phyloP scores from a whole-genome alignment of 2,113 vertebrate species.

The Talpa occidentalis region DNA sequence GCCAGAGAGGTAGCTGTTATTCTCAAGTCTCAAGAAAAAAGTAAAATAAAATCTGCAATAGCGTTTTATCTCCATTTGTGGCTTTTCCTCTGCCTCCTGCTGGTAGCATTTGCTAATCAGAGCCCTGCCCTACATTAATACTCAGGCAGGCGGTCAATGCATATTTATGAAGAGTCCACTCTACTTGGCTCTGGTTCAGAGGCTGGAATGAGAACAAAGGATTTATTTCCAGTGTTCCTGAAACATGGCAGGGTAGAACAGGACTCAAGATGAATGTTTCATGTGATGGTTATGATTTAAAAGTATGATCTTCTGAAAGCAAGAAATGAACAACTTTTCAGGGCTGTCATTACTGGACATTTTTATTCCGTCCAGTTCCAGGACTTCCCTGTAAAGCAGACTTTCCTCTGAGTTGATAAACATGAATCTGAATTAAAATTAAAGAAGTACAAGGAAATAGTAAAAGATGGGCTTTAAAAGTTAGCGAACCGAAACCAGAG shows the following conservation, averaged over 20 bases:
- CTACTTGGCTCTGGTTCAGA: neutral
- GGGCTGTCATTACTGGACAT: neutral
- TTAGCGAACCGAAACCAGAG: constrained; percentile 6
- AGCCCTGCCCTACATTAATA: neutral
- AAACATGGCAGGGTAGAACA: neutral
- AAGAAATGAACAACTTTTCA: neutral
- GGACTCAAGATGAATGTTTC: neutral
- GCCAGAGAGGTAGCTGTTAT: neutral
- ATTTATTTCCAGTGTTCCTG: neutral
- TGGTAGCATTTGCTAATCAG: constrained; percentile 59
- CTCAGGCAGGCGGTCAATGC: neutral
- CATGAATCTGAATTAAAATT: constrained; percentile 19
- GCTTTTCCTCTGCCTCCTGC: constrained; percentile 13
- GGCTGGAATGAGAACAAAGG: constrained; percentile 59
- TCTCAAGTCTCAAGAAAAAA: constrained; percentile 22
- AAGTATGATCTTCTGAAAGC: neutral
- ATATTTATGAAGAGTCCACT: constrained; percentile 58
- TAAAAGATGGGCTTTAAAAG: constrained; percentile 16
- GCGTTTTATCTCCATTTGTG: constrained; percentile 30
- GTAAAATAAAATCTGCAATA: constrained; percentile 31
- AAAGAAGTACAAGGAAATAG: neutral
- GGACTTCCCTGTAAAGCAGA: neutral
- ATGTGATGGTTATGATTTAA: neutral
- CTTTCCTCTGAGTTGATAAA: neutral
- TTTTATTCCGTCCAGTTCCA: neutral